Percentiles rank a stretch among this genome's conserved stretches.
These are phyloP conservation scores for Pseudopipra pipra DNA, from an alignment of 2,113 vertebrate genomes.

Conservation along the genomic window DNA sequence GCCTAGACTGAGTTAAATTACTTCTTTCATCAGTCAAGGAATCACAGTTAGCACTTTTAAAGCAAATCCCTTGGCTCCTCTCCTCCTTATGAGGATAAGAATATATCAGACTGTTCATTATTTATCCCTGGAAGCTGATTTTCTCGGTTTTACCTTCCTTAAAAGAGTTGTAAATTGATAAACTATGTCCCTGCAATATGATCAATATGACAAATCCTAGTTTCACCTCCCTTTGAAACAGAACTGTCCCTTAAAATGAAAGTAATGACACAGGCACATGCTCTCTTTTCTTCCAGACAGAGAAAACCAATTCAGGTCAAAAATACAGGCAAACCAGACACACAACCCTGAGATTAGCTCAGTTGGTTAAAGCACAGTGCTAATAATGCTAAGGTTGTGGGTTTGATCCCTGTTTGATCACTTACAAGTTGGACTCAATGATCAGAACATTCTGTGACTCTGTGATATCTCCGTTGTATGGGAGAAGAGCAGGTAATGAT, in stretches of 20 bases:
- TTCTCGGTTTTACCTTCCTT: background rate
- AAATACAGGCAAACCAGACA: background rate
- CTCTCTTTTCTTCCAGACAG: background rate
- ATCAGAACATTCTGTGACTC: background rate
- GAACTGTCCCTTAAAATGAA: background rate
- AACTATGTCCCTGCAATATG: background rate
- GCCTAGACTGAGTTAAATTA: background rate
- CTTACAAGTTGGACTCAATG: background rate
- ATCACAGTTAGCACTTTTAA: background rate
- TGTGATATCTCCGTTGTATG: background rate
- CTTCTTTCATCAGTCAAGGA: background rate
- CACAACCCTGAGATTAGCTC: background rate
- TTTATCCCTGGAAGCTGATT: background rate
- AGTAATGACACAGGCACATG: background rate
- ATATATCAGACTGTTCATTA: background rate
- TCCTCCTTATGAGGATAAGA: background rate
- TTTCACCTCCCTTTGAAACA: background rate
- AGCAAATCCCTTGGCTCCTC: background rate
- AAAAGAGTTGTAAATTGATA: background rate
- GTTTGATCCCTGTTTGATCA: background rate
- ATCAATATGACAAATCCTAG: background rate
- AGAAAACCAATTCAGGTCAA: background rate
- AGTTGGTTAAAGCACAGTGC: background rate
- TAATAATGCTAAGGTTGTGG: background rate
- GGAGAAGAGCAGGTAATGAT: background rate